Percentiles rank a stretch among this genome's conserved stretches.
phyloP scores from a whole-genome alignment of 2,888 invertebrate species.

The Rhabditophanes sp. region DNA sequence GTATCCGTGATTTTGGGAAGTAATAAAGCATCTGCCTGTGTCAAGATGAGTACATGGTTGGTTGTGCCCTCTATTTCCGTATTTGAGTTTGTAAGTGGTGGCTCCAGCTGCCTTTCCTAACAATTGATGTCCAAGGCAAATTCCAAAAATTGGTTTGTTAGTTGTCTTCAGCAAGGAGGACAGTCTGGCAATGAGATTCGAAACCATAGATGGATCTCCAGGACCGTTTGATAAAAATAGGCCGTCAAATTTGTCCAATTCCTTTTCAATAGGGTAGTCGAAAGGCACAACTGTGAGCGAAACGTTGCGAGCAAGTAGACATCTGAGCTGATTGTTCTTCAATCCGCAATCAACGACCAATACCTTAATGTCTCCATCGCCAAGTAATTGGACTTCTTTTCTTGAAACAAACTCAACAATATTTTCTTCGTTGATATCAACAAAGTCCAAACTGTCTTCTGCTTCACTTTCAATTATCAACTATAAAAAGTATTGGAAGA shows the following conservation, averaged over 20 bases:
- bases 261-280: conserved; percentile 51
- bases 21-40: conserved; percentile 77
- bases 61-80: conserved; percentile 81
- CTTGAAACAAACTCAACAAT: conserved; percentile 78
- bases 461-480: conserved; percentile 48
- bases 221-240: conserved; percentile 89
- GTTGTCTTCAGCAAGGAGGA: conserved; percentile 14
- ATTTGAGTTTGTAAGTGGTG: conserved; percentile 80
- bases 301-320: conserved; percentile 67
- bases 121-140: conserved; percentile 89
- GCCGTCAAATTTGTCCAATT: conserved; percentile 58
- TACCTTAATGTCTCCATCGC: conserved; percentile 46
- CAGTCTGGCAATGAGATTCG: conserved; percentile 49
- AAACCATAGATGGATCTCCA: conserved; percentile 71
- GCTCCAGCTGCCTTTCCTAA: conserved; percentile 73
- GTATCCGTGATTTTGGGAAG: conserved; percentile 55
- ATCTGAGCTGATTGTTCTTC: conserved; percentile 84
- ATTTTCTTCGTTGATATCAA: conserved; percentile 71
- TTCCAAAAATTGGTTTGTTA: conserved; percentile 77
- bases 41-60: conserved; percentile 74
- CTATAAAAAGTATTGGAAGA: no score
- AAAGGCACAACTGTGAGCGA: conserved; percentile 79
- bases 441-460: conserved; percentile 47
- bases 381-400: conserved; percentile 46
- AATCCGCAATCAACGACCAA: conserved; percentile 83